Conservation (phyloP, 2,797 vertebrate genomes). For the Ataeniobius toweri region DNA sequence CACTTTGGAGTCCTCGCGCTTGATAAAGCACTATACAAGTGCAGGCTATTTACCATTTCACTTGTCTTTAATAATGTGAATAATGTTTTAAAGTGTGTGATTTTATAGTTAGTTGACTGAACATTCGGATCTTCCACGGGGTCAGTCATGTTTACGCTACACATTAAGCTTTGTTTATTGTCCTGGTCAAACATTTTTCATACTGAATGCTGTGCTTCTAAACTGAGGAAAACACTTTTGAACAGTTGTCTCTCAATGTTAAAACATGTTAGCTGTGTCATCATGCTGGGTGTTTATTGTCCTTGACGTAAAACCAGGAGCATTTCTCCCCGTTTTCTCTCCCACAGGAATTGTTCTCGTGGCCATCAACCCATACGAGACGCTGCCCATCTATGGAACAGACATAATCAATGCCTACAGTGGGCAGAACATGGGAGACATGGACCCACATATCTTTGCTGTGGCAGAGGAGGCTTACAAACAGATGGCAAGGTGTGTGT, state of each 20-base stretch:
- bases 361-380: constrained; percentile 98
- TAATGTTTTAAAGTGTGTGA: background rate
- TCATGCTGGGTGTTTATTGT: background rate
- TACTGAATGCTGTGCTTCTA: background rate
- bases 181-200: background rate
- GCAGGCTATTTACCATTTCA: too few species aligned
- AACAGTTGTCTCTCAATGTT: background rate
- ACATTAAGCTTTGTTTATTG: constrained; percentile 1
- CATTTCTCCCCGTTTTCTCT: background rate
- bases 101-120: constrained; percentile 6
- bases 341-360: constrained; percentile 93
- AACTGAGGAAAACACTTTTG: background rate
- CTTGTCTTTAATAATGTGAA: background rate
- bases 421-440: constrained; percentile 98
- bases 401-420: constrained; percentile 99
- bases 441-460: constrained; percentile 99
- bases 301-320: background rate
- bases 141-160: background rate
- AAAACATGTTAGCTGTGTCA: background rate
- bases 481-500: constrained; percentile 96
- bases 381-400: constrained; percentile 93
- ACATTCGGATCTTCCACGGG: background rate
- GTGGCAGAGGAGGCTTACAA: constrained; percentile 98
- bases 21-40: too few species aligned
- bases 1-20: too few species aligned